These are phyloP conservation scores for Podarcis muralis DNA, from an alignment of 2,113 vertebrate species.

Conservation along the genomic window DNA sequence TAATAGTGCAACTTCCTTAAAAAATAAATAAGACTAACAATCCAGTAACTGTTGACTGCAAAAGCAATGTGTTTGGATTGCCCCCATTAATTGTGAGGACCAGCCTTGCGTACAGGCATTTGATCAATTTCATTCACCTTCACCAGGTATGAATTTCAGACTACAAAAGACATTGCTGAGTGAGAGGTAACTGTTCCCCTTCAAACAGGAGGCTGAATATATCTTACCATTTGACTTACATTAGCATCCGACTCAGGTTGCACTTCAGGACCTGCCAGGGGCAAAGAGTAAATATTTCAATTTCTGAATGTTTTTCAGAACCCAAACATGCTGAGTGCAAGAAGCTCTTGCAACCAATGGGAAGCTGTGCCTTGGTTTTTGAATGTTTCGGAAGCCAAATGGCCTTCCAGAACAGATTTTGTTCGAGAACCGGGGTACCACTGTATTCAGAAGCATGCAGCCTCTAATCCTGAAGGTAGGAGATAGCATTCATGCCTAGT, in stretches of 20 bases:
- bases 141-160: neutral
- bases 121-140: constrained; percentile 29
- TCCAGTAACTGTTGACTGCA: constrained; percentile 24
- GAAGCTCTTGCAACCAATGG: no score
- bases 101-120: neutral
- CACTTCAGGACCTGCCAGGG: neutral
- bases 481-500: no score
- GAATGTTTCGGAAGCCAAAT: no score
- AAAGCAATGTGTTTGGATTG: neutral
- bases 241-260: neutral
- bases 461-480: no score
- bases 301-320: no score
- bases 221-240: neutral
- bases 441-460: no score
- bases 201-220: neutral
- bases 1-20: constrained; percentile 31
- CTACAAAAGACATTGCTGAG: constrained; percentile 22
- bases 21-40: neutral
- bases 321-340: no score
- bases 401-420: no score
- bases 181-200: constrained; percentile 16
- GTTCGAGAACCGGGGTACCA: no score
- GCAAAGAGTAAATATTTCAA: no score
- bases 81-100: constrained; percentile 35
- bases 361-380: no score